phyloP scores from a whole-genome alignment of 2,113 vertebrate genomes.

The Rhinolophus ferrumequinum region DNA sequence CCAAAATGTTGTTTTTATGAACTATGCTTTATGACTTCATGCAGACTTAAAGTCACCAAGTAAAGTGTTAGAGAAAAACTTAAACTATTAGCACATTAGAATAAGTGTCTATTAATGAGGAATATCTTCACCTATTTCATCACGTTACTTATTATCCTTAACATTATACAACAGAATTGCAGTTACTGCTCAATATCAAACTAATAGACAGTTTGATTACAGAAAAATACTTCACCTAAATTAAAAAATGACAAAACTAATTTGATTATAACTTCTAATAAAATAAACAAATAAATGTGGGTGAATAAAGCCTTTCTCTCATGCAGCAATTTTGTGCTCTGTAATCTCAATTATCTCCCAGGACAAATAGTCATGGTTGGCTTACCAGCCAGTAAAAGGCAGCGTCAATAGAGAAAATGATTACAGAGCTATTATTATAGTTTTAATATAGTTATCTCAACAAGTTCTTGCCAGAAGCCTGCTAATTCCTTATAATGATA shows the following conservation, averaged over 20 bases:
- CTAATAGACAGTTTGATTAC: not conserved
- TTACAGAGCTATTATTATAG: slow-evolving; percentile 21
- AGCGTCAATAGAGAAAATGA: slow-evolving; percentile 47
- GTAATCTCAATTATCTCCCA: not conserved
- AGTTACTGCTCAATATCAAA: not conserved
- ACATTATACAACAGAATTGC: not conserved
- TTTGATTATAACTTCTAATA: not conserved
- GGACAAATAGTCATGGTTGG: slow-evolving; percentile 55
- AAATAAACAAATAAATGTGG: slow-evolving; percentile 28
- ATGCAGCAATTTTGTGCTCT: not conserved
- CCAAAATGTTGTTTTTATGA: not conserved
- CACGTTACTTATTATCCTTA: not conserved
- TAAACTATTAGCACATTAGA: not conserved
- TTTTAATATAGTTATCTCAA: slow-evolving; percentile 50
- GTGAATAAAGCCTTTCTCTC: not conserved
- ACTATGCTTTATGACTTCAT: not conserved
- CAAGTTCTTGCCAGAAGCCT: slow-evolving; percentile 53
- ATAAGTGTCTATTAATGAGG: not conserved
- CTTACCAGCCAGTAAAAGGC: slow-evolving; percentile 42
- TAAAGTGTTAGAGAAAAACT: not conserved
- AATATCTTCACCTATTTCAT: not conserved
- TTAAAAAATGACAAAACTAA: not conserved
- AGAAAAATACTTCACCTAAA: not conserved
- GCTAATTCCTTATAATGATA: slow-evolving; percentile 20
- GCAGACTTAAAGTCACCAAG: not conserved